A percentile compares a stretch with the other conserved stretches of the same genome.
These are phyloP conservation scores for Pheosia gnoma DNA, from an alignment of 2,888 invertebrate genomes.

Conservation along the genomic window DNA sequence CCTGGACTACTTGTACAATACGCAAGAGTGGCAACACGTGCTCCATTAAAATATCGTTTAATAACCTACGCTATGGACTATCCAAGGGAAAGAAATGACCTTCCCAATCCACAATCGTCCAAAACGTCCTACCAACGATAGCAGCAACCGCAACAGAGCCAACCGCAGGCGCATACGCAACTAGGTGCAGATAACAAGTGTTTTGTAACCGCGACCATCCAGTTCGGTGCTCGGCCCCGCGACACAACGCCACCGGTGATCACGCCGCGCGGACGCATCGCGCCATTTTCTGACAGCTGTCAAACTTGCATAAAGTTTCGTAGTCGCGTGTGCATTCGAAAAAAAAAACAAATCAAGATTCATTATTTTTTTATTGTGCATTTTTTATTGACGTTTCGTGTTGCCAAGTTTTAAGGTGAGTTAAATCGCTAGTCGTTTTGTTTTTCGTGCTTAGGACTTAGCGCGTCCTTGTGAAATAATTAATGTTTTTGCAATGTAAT, in stretches of 20 bases:
- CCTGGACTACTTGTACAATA: no score
- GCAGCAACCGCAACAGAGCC: constrained; percentile 14
- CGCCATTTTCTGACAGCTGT: constrained; percentile 49
- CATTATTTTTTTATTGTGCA: constrained; percentile 5
- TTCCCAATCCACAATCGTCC: constrained; percentile 5
- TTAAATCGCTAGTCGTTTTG: constrained; percentile 6
- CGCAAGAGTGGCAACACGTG: no score
- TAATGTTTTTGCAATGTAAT: constrained; percentile 22
- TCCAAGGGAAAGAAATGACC: not conserved
- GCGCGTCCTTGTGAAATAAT: constrained; percentile 42
- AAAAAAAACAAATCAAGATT: constrained; percentile 3
- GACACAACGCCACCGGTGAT: constrained; percentile 36
- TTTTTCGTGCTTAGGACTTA: constrained; percentile 2
- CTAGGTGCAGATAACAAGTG: constrained; percentile 42
- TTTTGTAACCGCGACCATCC: constrained; percentile 2
- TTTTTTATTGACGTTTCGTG: constrained; percentile 6
- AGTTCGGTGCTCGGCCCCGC: constrained; percentile 1
- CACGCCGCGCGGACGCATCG: constrained; percentile 50
- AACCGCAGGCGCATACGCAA: constrained; percentile 32
- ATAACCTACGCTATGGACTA: no score
- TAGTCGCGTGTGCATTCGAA: constrained; percentile 51
- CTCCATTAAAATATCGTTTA: no score
- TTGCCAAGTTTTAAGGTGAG: constrained; percentile 9
- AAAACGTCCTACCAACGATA: constrained; percentile 16
- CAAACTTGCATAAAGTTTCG: constrained; percentile 31